These are phyloP conservation scores for Parnassius apollo DNA, from an alignment of 2,888 invertebrate genomes.

Conservation along the genomic window DNA sequence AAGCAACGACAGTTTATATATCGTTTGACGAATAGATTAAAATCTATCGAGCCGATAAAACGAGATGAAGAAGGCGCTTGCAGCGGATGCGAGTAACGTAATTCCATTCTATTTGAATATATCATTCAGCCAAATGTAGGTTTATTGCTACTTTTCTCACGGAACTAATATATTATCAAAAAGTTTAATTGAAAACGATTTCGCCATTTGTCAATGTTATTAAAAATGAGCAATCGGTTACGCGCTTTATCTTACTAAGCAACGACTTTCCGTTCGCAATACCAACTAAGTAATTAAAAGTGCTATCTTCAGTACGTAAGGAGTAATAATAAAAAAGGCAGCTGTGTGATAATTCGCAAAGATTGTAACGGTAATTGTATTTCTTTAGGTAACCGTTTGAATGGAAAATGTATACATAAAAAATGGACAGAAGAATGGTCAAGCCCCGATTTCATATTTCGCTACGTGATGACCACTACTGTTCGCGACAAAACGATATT, in stretches of 20 bases:
- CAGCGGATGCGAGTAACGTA: conserved; percentile 74
- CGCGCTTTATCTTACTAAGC: conserved; percentile 41
- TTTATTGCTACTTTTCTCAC: conserved; percentile 81
- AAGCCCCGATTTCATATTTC: conserved; percentile 66
- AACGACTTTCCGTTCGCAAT: conserved; percentile 51
- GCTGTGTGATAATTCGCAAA: conserved; percentile 53
- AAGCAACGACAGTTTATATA: conserved; percentile 62
- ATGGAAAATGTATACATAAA: conserved; percentile 41
- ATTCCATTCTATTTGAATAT: conserved; percentile 78
- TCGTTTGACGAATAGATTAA: conserved; percentile 73
- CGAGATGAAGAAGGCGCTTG: conserved; percentile 65
- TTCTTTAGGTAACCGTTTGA: conserved; percentile 54
- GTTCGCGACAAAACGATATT: conserved; percentile 64
- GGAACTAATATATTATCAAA: conserved; percentile 78
- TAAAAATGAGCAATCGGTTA: conserved; percentile 56
- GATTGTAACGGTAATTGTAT: conserved; percentile 47
- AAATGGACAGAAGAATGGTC: conserved; percentile 71
- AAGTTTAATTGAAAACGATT: conserved; percentile 74
- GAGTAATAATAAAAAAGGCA: conserved; percentile 41
- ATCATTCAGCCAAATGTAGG: conserved; percentile 77
- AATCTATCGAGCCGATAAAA: conserved; percentile 61
- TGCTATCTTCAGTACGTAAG: conserved; percentile 28
- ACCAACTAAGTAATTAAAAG: conserved; percentile 44
- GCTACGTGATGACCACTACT: conserved; percentile 62
- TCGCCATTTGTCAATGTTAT: conserved; percentile 69